Evolutionary conservation across 2,113 vertebrate species (phyloP).

Genomic region (Callocephalon fimbriatum): DNA sequence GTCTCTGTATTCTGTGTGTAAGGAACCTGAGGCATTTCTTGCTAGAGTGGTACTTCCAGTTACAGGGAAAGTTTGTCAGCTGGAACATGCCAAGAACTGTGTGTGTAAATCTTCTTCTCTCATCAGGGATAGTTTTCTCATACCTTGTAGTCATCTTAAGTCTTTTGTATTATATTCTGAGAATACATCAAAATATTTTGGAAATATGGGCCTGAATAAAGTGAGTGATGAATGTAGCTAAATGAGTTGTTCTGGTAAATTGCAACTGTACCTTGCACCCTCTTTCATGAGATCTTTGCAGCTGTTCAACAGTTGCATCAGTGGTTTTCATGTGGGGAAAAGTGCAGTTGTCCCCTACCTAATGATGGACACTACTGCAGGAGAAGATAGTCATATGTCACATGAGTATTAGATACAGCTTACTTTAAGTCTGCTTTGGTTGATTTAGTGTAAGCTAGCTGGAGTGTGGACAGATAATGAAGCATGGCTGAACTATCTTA

Average conservation of each 20-base stretch:
- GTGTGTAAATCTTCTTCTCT: background rate
- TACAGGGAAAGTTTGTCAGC: background rate
- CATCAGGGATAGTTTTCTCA: background rate
- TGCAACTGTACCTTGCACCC: background rate
- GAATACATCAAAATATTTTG: background rate
- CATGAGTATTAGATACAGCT: background rate
- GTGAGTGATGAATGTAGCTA: background rate
- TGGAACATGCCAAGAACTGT: background rate
- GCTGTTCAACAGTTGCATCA: accelerated
- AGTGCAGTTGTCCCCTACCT: background rate
- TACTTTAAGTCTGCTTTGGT: background rate
- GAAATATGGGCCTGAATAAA: background rate
- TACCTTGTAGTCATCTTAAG: background rate
- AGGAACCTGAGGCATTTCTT: background rate
- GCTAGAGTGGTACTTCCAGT: background rate
- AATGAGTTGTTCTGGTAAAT: background rate
- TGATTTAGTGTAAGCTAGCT: background rate
- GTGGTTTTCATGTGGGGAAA: background rate
- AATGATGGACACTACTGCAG: background rate
- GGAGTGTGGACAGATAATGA: background rate
- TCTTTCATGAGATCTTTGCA: background rate
- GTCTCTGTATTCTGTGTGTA: background rate
- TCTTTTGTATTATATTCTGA: background rate
- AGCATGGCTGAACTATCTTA: background rate
- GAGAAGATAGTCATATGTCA: background rate